Conservation (phyloP, 2,113 vertebrate species). For the Pelmatolapia mariae region DNA sequence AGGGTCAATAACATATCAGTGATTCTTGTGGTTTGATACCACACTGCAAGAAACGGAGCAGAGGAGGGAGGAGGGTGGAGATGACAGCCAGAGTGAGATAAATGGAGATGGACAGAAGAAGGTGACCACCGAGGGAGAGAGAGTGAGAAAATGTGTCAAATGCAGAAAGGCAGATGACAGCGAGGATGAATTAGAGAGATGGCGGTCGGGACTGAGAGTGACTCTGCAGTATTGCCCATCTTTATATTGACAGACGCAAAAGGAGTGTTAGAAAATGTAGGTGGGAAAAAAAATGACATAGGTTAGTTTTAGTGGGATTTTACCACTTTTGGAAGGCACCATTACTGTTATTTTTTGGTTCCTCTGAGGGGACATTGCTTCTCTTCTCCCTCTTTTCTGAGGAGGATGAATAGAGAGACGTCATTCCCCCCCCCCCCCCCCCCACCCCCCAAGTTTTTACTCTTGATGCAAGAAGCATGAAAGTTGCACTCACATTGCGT, state of each 20-base stretch:
- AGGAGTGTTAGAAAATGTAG: not conserved
- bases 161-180: not conserved
- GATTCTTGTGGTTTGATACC: conserved; percentile 12
- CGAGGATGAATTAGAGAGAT: not conserved
- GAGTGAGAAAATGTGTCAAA: conserved; percentile 35
- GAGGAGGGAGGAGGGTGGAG: not conserved
- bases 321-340: not conserved
- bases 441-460: not conserved
- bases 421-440: too few relatives aligned
- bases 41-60: not conserved
- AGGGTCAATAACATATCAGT: not conserved
- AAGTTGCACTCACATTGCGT: not conserved
- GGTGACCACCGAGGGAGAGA: conserved; percentile 25
- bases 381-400: not conserved
- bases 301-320: not conserved
- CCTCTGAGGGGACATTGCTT: not conserved
- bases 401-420: not conserved
- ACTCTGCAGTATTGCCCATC: conserved; percentile 1
- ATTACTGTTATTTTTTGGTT: not conserved
- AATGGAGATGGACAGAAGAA: conserved; percentile 43
- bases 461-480: not conserved
- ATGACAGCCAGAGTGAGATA: conserved; percentile 43
- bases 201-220: not conserved
- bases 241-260: not conserved
- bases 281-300: not conserved